These are phyloP conservation scores for Adelges cooleyi DNA, from an alignment of 1,140 invertebrate species.

Conservation along the genomic window DNA sequence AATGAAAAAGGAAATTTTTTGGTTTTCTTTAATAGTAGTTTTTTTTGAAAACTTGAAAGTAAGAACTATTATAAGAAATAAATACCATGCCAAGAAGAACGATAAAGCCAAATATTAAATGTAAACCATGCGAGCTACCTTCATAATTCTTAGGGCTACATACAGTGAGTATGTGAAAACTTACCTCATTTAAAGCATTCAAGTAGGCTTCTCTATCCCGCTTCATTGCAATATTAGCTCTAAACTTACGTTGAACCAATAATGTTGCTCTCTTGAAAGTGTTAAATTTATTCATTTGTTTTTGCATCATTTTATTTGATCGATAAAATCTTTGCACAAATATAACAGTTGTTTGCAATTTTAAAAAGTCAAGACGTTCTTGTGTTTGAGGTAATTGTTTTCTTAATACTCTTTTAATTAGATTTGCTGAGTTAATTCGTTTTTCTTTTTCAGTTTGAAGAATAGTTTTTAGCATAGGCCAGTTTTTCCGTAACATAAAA, in stretches of 20 bases:
- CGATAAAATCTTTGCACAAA: constrained; percentile 30
- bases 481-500: constrained; percentile 34
- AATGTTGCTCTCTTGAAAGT: constrained; percentile 15
- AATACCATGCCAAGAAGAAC: too few relatives aligned
- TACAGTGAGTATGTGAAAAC: not conserved
- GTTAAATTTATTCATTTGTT: not conserved
- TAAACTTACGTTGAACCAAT: constrained; percentile 44
- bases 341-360: constrained; percentile 39
- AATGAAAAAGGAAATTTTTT: too few relatives aligned
- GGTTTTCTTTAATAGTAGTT: too few relatives aligned
- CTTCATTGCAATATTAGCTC: constrained; percentile 42
- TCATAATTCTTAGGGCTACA: not conserved
- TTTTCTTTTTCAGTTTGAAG: not conserved
- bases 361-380: constrained; percentile 34
- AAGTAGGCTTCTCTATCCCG: constrained; percentile 33
- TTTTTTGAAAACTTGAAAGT: too few relatives aligned
- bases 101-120: too few relatives aligned
- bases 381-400: not conserved
- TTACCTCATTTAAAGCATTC: constrained; percentile 33
- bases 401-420: constrained; percentile 30
- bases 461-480: not conserved
- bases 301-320: constrained; percentile 11
- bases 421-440: not conserved
- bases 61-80: too few relatives aligned
- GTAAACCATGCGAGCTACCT: not conserved